Evolutionary conservation across 2,888 invertebrate genomes (phyloP).

Genomic region (Nomada ferruginata): DNA sequence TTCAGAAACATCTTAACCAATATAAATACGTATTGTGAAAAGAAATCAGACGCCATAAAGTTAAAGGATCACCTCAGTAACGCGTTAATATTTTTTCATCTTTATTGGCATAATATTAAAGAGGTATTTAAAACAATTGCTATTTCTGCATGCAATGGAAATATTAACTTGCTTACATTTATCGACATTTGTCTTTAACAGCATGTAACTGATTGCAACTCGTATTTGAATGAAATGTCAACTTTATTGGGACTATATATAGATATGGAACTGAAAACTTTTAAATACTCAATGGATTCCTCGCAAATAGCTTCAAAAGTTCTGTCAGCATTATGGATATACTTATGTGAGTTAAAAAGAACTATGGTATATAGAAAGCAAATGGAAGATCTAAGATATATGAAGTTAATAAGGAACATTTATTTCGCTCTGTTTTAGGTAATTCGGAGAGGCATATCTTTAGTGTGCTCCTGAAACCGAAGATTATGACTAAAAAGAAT

Average conservation of each 20-base stretch:
- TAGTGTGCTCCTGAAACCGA: conserved; percentile 77
- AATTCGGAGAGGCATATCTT: conserved; percentile 81
- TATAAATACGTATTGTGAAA: conserved; percentile 72
- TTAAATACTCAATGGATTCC: conserved; percentile 60
- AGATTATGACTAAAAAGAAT: conserved; percentile 72
- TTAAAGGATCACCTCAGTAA: conserved; percentile 80
- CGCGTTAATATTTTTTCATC: conserved; percentile 81
- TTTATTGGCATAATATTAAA: conserved; percentile 81
- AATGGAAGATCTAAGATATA: neutral
- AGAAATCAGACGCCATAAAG: conserved; percentile 74
- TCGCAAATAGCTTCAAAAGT: conserved; percentile 73
- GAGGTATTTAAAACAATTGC: conserved; percentile 75
- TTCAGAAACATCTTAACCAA: conserved; percentile 79
- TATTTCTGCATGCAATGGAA: neutral
- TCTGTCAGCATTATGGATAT: conserved; percentile 76
- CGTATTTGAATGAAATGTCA: conserved; percentile 83
- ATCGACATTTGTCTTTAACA: conserved; percentile 60
- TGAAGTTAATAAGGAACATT: conserved; percentile 12
- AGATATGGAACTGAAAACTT: conserved; percentile 82
- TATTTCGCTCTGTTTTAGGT: conserved; percentile 64
- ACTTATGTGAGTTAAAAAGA: conserved; percentile 73
- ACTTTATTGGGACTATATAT: conserved; percentile 82
- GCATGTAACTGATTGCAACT: conserved; percentile 77
- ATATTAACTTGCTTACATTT: neutral
- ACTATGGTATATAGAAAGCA: neutral